A percentile compares a stretch with the other conserved stretches of the same genome.
Conservation (phyloP, 2,113 vertebrate species). For the Lutjanus erythropterus region DNA sequence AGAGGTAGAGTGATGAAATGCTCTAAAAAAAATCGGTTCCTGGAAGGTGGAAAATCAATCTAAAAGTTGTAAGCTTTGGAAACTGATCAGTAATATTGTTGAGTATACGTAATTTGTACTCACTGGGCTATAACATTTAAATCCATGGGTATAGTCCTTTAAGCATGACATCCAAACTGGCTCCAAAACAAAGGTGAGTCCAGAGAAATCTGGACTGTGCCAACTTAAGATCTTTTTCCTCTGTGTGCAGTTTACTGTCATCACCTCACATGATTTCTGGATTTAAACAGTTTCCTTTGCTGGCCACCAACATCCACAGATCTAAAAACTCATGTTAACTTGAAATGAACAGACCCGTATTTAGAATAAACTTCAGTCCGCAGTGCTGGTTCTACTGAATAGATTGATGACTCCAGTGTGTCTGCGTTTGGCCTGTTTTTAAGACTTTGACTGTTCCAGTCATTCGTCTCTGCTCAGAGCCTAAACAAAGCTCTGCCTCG, state of each 20-base stretch:
- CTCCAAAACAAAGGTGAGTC: neutral
- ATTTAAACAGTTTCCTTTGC: neutral
- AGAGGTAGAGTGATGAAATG: conserved; percentile 8
- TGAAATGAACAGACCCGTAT: conserved; percentile 11
- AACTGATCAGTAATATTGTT: conserved; percentile 32
- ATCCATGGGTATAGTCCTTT: neutral
- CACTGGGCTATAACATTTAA: neutral
- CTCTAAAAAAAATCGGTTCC: neutral
- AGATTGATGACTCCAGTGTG: conserved; percentile 60
- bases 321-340: neutral
- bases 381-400: neutral
- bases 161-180: conserved; percentile 42
- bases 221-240: conserved; percentile 30
- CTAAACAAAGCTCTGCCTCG: conserved; percentile 58
- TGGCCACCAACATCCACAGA: neutral
- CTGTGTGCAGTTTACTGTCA: conserved; percentile 23
- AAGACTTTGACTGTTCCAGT: conserved; percentile 42
- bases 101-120: conserved; percentile 4
- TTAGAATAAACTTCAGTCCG: conserved; percentile 39
- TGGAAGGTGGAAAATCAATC: conserved; percentile 30
- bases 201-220: neutral
- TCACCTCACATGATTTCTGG: conserved; percentile 41
- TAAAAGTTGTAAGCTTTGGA: conserved; percentile 30
- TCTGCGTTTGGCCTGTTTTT: conserved; percentile 39
- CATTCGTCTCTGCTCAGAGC: conserved; percentile 53